A percentile compares a stretch with the other conserved stretches of the same genome.
Evolutionary conservation across 2,888 invertebrate species (phyloP).

Genomic region (Pasiphila rectangulata): DNA sequence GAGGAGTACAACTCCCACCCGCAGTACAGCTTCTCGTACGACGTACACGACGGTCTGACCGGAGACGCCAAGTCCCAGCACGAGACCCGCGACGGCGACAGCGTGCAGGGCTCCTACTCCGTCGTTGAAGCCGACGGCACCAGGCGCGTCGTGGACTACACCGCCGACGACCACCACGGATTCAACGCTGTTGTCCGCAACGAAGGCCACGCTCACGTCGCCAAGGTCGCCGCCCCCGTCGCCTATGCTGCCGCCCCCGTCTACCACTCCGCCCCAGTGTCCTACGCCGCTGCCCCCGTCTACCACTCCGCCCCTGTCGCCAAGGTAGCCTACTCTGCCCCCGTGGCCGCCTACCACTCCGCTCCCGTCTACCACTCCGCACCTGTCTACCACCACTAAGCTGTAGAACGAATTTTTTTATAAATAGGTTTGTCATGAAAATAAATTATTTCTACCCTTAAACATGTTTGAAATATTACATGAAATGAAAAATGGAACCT

Average conservation of each 20-base stretch:
- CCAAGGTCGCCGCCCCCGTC: conserved; percentile 48
- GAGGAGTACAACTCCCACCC: conserved; percentile 53
- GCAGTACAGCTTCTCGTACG: conserved; percentile 68
- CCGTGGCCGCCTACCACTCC: too few species aligned
- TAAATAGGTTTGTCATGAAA: background rate
- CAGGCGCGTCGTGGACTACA: conserved; percentile 74
- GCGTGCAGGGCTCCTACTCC: conserved; percentile 73
- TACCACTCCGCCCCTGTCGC: conserved; percentile 64
- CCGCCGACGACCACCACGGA: conserved; percentile 70
- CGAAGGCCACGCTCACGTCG: conserved; percentile 57
- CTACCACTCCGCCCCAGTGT: too few species aligned
- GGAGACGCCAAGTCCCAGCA: conserved; percentile 75
- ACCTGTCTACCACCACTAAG: conserved; percentile 70
- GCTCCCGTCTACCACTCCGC: conserved; percentile 34
- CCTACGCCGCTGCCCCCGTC: conserved; percentile 43
- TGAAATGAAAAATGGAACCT: background rate
- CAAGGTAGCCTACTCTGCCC: conserved; percentile 62
- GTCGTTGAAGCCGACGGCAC: conserved; percentile 72
- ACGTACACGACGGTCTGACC: conserved; percentile 59
- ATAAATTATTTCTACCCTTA: conserved; percentile 4
- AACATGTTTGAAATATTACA: background rate
- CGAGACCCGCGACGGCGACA: conserved; percentile 70
- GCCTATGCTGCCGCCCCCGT: conserved; percentile 67
- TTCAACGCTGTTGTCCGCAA: conserved; percentile 75
- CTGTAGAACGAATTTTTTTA: background rate